Conservation (phyloP, 1,140 invertebrate species). For the Bombus soroeensis region DNA sequence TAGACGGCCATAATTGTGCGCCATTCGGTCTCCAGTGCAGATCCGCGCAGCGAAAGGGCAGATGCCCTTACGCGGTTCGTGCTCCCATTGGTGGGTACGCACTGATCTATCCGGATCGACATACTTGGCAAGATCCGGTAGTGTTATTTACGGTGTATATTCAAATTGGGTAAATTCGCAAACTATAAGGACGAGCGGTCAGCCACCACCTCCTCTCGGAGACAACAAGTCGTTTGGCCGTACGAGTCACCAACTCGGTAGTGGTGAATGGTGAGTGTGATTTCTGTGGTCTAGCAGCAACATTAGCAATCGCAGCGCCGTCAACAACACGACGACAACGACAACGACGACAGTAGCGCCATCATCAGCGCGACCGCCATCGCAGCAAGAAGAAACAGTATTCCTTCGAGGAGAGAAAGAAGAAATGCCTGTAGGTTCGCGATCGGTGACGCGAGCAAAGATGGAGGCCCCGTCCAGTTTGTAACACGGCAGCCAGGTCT, state of each 20-base stretch:
- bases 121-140: conserved; percentile 37
- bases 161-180: not conserved
- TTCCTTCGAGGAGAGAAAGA: conserved; percentile 59
- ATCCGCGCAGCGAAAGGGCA: conserved; percentile 46
- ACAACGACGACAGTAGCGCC: conserved; percentile 35
- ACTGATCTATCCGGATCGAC: conserved; percentile 48
- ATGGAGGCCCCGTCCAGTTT: conserved; percentile 70
- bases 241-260: not conserved
- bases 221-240: not conserved
- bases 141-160: not conserved
- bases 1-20: conserved; percentile 55
- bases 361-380: conserved; percentile 66
- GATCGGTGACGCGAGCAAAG: conserved; percentile 72
- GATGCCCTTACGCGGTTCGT: conserved; percentile 54
- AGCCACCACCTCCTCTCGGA: conserved; percentile 19
- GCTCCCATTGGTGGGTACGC: conserved; percentile 47
- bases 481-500: conserved; percentile 52
- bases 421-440: conserved; percentile 70
- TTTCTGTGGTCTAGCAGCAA: conserved; percentile 16
- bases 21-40: conserved; percentile 35
- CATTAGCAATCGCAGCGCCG: conserved; percentile 45
- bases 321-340: conserved; percentile 47
- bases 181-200: conserved; percentile 31
- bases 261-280: not conserved
- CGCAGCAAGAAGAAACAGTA: conserved; percentile 57